Base-by-base conservation (phyloP, 2,797 vertebrate species). In the Melanotaenia boesemani region DNA sequence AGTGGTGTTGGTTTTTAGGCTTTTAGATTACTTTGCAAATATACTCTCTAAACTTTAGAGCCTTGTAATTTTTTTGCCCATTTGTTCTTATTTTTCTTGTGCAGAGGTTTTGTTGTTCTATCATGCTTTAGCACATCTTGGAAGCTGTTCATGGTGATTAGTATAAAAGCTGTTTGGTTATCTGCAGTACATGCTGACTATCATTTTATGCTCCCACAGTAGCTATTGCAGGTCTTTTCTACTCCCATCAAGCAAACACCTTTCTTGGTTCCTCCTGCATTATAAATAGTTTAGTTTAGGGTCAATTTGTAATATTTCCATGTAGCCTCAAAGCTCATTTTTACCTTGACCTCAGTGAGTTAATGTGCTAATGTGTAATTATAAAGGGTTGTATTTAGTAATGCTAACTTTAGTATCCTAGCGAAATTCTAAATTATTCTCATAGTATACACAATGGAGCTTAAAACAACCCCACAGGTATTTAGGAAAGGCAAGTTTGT, bases 301-400 rank as follows among this genome's bases (percentile, higher is more conserved):
- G 26, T 46, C 46, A 56, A 22, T 76, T 20, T 72, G 44, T 75
- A 75, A 80, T 76, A 84, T 63, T 76, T 66, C 66, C 30, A 52
- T 82, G 75, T 84, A 72, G 78, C 73, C 70, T 84, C 76, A 79
- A 76, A 83, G 66, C 67, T 63, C 50, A 70, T 87, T 68, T 69
- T 63, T 54, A 24, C 28, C 55, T 50, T 68, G 71, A 78, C 67
- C 39, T 66, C 30, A 50, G 39, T 79, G 15, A 22, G 62, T 75
- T 24, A 66, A 30, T 30, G 18, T 41, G 63, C 55, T 44, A 67
- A 79, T 65, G 28, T 32, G 56, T 20, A 2, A 52, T 46, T 48
- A 89, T 59, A 77, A 75, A 63, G 36, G 20, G 20, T 30, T 28
- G 26, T 65, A 44, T 77, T 79, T 74, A 46, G 41, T 60, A 22